Conservation (phyloP, 2,888 invertebrate genomes). For the Spodoptera littoralis region DNA sequence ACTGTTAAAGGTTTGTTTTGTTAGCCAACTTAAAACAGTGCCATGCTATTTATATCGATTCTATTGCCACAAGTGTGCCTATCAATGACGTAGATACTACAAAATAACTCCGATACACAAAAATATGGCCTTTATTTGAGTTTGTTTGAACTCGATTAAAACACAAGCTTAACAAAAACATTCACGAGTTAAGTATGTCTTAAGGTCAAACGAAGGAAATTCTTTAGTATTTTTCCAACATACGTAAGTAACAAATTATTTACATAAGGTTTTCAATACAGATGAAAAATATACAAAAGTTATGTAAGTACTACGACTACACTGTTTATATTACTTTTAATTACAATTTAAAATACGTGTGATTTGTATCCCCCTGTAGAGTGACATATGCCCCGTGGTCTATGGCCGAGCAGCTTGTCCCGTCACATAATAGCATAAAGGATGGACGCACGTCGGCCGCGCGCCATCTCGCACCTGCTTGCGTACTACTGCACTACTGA, state of each 20-base stretch:
- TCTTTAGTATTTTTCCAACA: neutral
- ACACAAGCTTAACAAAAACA: conserved; percentile 1
- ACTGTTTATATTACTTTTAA: no score
- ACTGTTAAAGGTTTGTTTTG: conserved; percentile 4
- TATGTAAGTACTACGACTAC: no score
- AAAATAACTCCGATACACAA: conserved; percentile 23
- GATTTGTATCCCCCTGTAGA: conserved; percentile 64
- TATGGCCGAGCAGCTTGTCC: conserved; percentile 78
- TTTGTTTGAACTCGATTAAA: conserved; percentile 10
- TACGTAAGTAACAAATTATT: no score
- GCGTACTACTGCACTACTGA: conserved; percentile 26
- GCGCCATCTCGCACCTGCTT: conserved; percentile 66
- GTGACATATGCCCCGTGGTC: conserved; percentile 69
- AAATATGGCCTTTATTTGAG: conserved; percentile 1
- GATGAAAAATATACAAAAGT: no score
- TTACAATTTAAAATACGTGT: no score
- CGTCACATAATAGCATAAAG: conserved; percentile 70
- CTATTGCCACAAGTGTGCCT: conserved; percentile 58
- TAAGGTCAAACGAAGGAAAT: neutral
- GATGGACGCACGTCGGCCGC: conserved; percentile 77
- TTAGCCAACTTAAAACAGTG: conserved; percentile 31
- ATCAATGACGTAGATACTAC: conserved; percentile 36
- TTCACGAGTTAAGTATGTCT: no score
- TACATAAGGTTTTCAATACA: no score
- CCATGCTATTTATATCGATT: conserved; percentile 35